Percentiles rank a stretch among this genome's conserved stretches.
Evolutionary conservation across 2,797 vertebrate genomes (phyloP).

Genomic region (Sibirionetta formosa): DNA sequence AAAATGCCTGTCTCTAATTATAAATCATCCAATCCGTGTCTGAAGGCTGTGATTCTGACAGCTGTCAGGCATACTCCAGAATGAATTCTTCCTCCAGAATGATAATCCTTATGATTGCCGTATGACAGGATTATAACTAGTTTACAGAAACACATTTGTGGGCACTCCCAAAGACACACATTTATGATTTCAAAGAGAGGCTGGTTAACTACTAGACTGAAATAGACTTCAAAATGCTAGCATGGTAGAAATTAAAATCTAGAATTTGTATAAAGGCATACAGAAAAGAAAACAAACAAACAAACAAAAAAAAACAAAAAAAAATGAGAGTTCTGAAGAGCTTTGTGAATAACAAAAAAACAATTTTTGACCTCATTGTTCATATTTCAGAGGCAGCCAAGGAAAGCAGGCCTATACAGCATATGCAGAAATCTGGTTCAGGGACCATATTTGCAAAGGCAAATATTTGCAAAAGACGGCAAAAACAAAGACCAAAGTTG

Average conservation of each 20-base stretch:
- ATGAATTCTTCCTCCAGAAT: constrained; percentile 5
- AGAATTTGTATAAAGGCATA: not conserved
- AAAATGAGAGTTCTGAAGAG: not conserved
- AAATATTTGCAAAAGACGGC: not conserved
- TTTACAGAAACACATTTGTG: constrained; percentile 18
- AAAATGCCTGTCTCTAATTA: not conserved
- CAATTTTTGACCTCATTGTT: not conserved
- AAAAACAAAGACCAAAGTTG: not conserved
- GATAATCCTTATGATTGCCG: not conserved
- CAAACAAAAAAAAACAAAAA: too few relatives aligned
- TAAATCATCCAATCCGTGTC: not conserved
- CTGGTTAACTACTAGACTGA: not conserved
- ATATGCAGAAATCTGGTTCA: not conserved
- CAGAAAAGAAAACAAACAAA: not conserved
- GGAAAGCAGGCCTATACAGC: not conserved
- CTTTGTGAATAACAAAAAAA: not conserved
- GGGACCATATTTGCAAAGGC: not conserved
- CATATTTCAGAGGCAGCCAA: not conserved
- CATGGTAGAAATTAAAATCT: not conserved
- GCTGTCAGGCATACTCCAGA: not conserved
- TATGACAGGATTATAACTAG: not conserved
- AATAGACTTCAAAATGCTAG: not conserved
- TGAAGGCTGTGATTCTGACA: not conserved
- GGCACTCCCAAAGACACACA: not conserved
- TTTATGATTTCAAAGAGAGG: not conserved